Base-by-base conservation (phyloP, 2,113 vertebrate species). In the Rostratula benghalensis region DNA sequence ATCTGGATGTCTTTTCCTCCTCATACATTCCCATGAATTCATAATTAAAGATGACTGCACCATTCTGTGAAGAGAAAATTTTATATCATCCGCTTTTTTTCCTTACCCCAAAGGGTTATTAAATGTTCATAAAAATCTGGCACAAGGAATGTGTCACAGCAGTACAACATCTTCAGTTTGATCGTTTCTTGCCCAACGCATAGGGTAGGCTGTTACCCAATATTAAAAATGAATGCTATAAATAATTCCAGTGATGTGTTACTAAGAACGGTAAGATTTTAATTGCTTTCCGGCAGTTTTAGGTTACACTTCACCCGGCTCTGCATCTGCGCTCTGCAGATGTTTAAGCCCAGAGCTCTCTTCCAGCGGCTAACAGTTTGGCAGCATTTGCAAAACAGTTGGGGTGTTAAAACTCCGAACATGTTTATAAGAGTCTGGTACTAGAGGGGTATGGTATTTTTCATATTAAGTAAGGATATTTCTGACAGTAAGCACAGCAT, bases 241-340 rank as follows among this genome's bases (percentile, higher is more conserved):
- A 92, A 88, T 83, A 80, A 84, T 67, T 46, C 56, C 64, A 78
- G 30, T 51, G 68, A 77, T 89, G 57, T 90, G 87, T 96, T 93
- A 89, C 83, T 89, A 92, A 93, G 92, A 96, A 97, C 61, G 51
- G 94, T 90, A 95, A 93, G 91, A 94, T 93, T 97, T 97, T 95
- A 97, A 96, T 97, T 98, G 54, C 74, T 94, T 88, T 95, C 95
- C 39, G 45, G 88, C 90, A 96, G 92, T 89, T 95, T 93, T 92
- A 87, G 91, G 85, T 95, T 96, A 60, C 92, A 61, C 67, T 95
- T 97, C 94, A 88, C 74, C 61, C 79, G 94, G 82, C 64, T 81
- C 79, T 41, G 63, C 97, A 97, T 97, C 96, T 98, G 91, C 7
- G 57, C 90, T 90, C 79, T 93, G 73, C 97, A 97, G 97, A 97